Base-by-base conservation (phyloP, 2,888 invertebrate genomes). In the Ophonus ardosiacus region DNA sequence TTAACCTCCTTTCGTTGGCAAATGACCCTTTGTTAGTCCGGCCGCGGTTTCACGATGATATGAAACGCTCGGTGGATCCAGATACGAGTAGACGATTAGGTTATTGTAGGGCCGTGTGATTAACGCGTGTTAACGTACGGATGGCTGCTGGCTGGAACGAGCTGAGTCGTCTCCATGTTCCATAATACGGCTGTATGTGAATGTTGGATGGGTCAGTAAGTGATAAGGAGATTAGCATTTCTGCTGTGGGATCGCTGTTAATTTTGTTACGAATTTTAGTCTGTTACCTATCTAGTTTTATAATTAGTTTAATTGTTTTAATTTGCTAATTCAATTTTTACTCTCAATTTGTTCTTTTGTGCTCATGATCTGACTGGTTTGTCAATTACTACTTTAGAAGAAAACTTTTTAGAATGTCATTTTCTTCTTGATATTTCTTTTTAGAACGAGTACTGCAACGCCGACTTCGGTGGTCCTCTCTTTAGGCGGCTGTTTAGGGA, bases 51-150 rank as follows among this genome's bases (percentile, higher is more conserved):
- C 18, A 56, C 76, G 56, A 56, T 43, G 51, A 51, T 76, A 56
- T 76, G 76, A 76, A 21, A 43, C 56, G 76, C 51, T 43, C 51
- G 68, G 17, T 61, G 81, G 71, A 68, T 82, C 68, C 15, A 71
- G 68, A 71, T 82, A n/a, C n/a, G n/a, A n/a, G n/a, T n/a, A 71
- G 71, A 82, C 74, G 82, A 82, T 82, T 82, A 71, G 38, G 82
- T 82, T 71, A 82, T 82, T 82, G 82, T 80, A 80, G 40, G 61
- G 61, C 61, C n/a, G 80, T 74, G 74, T 82, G 82, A 82, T 82
- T 82, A 82, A 82, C 71, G 82, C 82, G 56, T 59, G 82, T 82
- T 82, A 56, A 57, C 38, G 57, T 74, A 68, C 65, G 71, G 82
- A 71, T 71, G 57, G 31, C 10, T 65, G 74, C 71, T 71, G 68